Conservation (phyloP, 2,113 vertebrate genomes). For the Dasyurus viverrinus region DNA sequence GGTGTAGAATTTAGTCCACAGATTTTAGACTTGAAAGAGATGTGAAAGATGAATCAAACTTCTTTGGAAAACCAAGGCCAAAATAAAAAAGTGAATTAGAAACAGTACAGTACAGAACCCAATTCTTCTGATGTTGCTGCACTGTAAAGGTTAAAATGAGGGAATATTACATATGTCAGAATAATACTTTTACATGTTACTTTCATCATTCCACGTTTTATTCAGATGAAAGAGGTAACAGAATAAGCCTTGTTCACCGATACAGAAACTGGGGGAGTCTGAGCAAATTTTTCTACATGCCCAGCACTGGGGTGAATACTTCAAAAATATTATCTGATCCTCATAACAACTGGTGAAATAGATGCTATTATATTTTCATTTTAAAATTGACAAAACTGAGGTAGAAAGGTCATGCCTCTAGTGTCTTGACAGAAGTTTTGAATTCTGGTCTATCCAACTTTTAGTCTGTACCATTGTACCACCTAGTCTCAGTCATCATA, state of each 20-base stretch:
- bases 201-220: neutral
- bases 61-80: neutral
- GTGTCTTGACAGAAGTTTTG: neutral
- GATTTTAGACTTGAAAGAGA: neutral
- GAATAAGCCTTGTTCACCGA: neutral
- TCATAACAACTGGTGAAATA: neutral
- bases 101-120: neutral
- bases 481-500: neutral
- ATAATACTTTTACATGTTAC: neutral
- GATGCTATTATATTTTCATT: neutral
- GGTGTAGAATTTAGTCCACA: neutral
- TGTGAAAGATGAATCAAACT: neutral
- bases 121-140: neutral
- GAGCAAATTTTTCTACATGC: neutral
- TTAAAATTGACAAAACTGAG: neutral
- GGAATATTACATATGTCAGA: neutral
- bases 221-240: neutral
- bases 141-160: neutral
- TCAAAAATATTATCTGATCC: neutral
- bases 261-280: neutral
- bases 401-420: neutral
- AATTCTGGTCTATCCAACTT: neutral
- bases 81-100: neutral
- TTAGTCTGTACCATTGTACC: neutral
- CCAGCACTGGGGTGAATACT: neutral